Percentiles rank a stretch among this genome's conserved stretches.
Conservation (phyloP, 2,888 invertebrate genomes). For the Perizoma flavofasciatum region DNA sequence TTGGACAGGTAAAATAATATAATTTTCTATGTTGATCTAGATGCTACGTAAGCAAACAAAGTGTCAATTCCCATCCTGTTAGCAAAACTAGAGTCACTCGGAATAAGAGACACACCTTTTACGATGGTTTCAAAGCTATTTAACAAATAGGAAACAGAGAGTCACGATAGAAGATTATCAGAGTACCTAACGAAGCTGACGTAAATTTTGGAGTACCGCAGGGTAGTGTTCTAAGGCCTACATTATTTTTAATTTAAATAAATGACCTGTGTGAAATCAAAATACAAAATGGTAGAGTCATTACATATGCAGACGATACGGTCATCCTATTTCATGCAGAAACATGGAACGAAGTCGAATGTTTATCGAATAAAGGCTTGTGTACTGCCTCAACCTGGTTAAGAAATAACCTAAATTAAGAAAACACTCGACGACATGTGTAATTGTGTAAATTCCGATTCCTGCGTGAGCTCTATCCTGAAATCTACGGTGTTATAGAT, state of each 20-base stretch:
- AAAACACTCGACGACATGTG: no score
- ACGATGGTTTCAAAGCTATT: not conserved
- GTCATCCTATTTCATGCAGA: not conserved
- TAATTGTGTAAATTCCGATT: no score
- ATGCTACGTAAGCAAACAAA: no score
- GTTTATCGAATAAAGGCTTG: no score
- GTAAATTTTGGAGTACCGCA: constrained; percentile 1
- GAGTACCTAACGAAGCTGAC: not conserved
- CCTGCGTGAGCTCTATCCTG: no score
- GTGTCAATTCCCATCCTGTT: no score
- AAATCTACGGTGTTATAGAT: no score
- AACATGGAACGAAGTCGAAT: no score
- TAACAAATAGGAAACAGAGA: not conserved
- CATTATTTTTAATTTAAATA: not conserved
- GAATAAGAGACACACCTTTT: not conserved
- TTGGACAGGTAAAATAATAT: constrained; percentile 81
- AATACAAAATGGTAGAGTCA: not conserved
- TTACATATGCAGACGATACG: not conserved
- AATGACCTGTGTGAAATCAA: not conserved
- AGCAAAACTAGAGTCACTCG: no score
- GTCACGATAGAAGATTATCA: not conserved
- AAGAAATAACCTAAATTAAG: no score
- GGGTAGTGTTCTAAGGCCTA: not conserved
- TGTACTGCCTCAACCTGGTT: no score
- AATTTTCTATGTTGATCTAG: no score